Base-by-base conservation (phyloP, 2,113 vertebrate species). In the Rhineura floridana region DNA sequence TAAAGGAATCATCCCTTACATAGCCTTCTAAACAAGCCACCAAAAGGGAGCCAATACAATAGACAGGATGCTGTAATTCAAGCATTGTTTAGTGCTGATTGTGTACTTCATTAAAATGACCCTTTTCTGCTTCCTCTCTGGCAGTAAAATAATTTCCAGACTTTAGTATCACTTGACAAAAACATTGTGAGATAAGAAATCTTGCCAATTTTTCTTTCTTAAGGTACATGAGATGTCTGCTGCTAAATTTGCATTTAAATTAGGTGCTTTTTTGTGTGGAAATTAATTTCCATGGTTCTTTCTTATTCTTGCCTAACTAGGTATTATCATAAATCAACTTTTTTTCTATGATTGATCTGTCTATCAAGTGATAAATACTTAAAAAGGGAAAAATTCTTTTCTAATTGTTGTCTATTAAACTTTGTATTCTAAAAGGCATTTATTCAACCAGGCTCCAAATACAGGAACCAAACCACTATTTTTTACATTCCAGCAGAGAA, bases 401-500 rank as follows among this genome's bases (percentile, higher is more conserved):
- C 0, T 1, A 83, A 78, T 59, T 85, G 10, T 87, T 88, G 81
- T 90, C 0, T 88, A 88, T 84, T 90, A 87, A 77, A 73, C 30
- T 87, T 90, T 85, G 15, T 65, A 67, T 88, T 83, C 46, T 52
- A 52, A 83, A 87, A 90, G 62, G 72, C 73, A 3, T 0, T 78
- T 67, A 91, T 52, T 89, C 87, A 39, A 15, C 62, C 91, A 76
- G 19, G 63, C 42, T 28, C 46, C 90, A 42, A n/a, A 92, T 39
- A 88, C 36, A 62, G 84, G 88, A 81, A 90, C 81, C 39, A 90
- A 88, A 91, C 72, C 67, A 50, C 72, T 90, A 90, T 92, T 93
- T 93, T 42, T 91, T 90, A 90, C 85, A 83, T 88, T 93, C 89
- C 93, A 93, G 75, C 89, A 92, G 91, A 92, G 76, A 46, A 93